phyloP scores from a whole-genome alignment of 2,888 invertebrate species.

The Chloroclystis v-ata region DNA sequence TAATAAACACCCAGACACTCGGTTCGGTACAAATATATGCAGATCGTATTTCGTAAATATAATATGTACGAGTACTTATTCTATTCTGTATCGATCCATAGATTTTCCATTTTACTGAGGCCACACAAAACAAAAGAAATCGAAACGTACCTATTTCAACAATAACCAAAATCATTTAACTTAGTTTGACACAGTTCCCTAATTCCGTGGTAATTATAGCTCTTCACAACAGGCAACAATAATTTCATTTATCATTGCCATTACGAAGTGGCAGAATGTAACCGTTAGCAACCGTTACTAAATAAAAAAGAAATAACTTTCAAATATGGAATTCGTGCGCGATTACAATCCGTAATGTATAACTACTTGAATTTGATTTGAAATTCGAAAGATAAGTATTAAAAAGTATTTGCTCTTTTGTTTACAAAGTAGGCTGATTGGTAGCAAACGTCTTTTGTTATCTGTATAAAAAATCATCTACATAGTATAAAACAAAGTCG shows the following conservation, averaged over 20 bases:
- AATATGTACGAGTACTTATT: too few species aligned
- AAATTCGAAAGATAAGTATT: slow-evolving; percentile 5
- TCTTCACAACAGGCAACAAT: slow-evolving; percentile 30
- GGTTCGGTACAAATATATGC: too few species aligned
- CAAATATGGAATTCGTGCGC: slow-evolving; percentile 45
- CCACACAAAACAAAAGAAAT: too few species aligned
- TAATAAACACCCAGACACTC: too few species aligned
- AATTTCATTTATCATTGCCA: slow-evolving; percentile 38
- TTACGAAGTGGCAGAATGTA: slow-evolving; percentile 34
- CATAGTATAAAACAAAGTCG: too few species aligned
- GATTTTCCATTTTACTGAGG: too few species aligned
- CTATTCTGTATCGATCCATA: too few species aligned
- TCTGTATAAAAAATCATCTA: too few species aligned
- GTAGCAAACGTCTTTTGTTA: not conserved
- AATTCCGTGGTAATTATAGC: slow-evolving; percentile 21
- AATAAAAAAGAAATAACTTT: slow-evolving; percentile 34
- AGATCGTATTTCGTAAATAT: too few species aligned
- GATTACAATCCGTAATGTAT: slow-evolving; percentile 36
- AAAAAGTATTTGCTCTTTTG: not conserved
- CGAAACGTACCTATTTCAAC: not conserved
- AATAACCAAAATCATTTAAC: not conserved
- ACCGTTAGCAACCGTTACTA: slow-evolving; percentile 45
- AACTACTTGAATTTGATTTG: slow-evolving; percentile 24
- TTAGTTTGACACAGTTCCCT: slow-evolving; percentile 4
- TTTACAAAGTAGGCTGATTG: not conserved